phyloP scores from a whole-genome alignment of 1,140 invertebrate species.

The Pollicipes pollicipes region DNA sequence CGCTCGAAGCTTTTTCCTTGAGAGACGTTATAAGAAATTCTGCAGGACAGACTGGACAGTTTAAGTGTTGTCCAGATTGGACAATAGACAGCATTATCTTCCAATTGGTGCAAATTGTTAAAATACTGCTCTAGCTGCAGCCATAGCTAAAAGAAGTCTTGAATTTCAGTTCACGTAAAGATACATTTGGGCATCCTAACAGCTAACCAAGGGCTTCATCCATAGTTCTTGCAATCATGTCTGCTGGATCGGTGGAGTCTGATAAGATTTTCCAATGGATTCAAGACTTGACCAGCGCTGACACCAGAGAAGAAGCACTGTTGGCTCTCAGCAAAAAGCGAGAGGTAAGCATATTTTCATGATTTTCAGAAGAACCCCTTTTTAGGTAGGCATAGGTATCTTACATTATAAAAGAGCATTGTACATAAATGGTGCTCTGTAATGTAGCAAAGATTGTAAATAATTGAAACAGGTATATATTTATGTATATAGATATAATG shows the following conservation, averaged over 20 bases:
- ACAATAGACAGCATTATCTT: background rate
- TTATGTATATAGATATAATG: no score
- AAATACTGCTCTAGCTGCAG: background rate
- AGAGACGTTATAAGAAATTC: no score
- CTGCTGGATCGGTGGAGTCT: conserved; percentile 30
- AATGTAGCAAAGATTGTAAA: no score
- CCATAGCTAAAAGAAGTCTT: background rate
- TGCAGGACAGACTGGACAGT: no score
- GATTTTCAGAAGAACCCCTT: no score
- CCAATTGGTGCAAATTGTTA: background rate
- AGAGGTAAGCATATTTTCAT: conserved; percentile 3
- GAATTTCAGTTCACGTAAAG: background rate
- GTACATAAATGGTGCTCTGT: background rate
- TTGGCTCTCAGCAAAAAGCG: conserved; percentile 57
- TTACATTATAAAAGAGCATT: no score
- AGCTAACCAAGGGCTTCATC: background rate
- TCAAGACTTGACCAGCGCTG: conserved; percentile 78
- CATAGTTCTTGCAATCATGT: conserved; percentile 8
- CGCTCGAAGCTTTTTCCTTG: no score
- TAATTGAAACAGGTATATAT: no score
- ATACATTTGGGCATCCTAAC: background rate
- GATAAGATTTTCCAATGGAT: conserved; percentile 89
- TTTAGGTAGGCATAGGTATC: no score
- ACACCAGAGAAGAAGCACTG: conserved; percentile 87
- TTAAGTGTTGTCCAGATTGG: no score